phyloP scores from a whole-genome alignment of 2,113 vertebrate genomes.

The Mesocricetus auratus region DNA sequence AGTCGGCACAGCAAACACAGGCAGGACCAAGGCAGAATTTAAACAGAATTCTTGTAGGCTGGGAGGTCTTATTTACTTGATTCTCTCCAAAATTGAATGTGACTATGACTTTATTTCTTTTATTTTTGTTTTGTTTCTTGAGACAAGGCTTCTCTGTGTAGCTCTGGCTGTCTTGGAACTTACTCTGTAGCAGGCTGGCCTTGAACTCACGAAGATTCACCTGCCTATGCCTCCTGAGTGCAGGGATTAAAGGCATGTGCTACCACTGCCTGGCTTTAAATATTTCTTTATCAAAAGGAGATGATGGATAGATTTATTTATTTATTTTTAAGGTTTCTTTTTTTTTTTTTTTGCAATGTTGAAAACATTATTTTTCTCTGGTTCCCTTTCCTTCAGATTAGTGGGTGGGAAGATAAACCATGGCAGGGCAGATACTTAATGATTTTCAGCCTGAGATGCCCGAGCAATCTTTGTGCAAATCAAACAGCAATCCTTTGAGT shows the following conservation, averaged over 20 bases:
- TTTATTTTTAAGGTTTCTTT: not conserved
- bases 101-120: slow-evolving; percentile 69
- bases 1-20: not conserved
- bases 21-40: slow-evolving; percentile 49
- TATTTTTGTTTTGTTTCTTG: not conserved
- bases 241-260: not conserved
- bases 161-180: not conserved
- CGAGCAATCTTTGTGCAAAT: slow-evolving; percentile 39
- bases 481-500: slow-evolving; percentile 3
- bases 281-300: slow-evolving; percentile 73
- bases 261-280: slow-evolving; percentile 13
- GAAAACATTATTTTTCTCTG: not conserved
- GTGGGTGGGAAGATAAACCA: not conserved
- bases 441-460: not conserved
- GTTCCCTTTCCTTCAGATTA: not conserved
- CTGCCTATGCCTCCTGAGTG: not conserved
- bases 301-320: slow-evolving; percentile 25
- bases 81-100: slow-evolving; percentile 74
- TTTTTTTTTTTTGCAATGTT: not conserved
- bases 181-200: not conserved
- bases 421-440: not conserved
- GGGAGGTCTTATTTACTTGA: slow-evolving; percentile 64
- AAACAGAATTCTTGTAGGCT: slow-evolving; percentile 79
- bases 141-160: not conserved
- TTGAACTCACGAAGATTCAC: not conserved